Evolutionary conservation across 2,888 invertebrate species (phyloP), one percentile per base, ranked within the genome.

Genomic region (Archaeoteleia sp.): DNA sequence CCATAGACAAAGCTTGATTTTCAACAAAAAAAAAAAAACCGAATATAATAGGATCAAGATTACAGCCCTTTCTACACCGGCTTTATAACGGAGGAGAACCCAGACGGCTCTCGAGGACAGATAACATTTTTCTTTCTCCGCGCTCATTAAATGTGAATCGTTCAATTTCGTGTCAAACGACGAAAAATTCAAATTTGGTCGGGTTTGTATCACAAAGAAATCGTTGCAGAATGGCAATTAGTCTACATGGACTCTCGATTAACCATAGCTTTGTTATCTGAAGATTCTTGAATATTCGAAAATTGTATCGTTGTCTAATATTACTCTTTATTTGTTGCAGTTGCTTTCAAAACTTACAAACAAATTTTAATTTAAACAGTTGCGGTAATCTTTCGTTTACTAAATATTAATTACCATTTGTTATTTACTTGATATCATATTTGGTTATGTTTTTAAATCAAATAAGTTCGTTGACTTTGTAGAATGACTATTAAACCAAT

Each of bases 1-100:
- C 45, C 71, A 70, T 62, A 71, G 70, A 73, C 74, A 74, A 74
- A 74, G 71, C 66, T 60, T 32, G 60, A 68, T 74, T 73, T 72
- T 71, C 66, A 61, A 57, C 60, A 54, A 43, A 53, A 48, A 49
- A 49, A 39, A 43, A 51, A 43, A 45, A 58, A 60, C 29, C 62
- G 53, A 58, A 39, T 58, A 62, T 67, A 67, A 67, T 58, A 45
- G 67, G 62, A 67, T 67, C 67, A 67, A 67, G 62, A 62, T 67
- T 67, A 62, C 62, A 40, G 58, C 57, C 53, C 62, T 62, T 57
- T 62, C 55, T 25, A 30, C 37, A 29, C 20, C 57, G 30, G 55
- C 43, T 57, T 62, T 53, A 27, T 29, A 27, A 20, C 30, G 40
- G 43, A 39, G 39, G 10, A 45, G 25, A 43, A 27, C 51, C 48